phyloP scores from a whole-genome alignment of 2,888 invertebrate genomes.

The Coelinius sp. region DNA sequence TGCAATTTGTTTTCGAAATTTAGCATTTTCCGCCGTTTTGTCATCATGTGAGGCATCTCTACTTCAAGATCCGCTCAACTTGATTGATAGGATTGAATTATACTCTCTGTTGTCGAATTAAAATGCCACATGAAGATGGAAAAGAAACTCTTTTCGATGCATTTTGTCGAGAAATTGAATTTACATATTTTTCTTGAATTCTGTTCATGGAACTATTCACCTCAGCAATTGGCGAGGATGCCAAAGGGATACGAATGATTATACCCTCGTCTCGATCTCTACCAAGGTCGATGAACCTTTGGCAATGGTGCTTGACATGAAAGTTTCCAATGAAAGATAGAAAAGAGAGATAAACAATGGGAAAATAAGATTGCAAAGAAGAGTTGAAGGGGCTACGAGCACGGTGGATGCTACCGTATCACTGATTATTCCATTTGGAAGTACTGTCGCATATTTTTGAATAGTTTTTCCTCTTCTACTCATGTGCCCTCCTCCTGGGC shows the following conservation, averaged over 20 bases:
- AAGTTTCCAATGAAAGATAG: constrained; percentile 37
- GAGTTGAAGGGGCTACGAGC: constrained; percentile 42
- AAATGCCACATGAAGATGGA: background rate
- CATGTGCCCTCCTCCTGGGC: constrained; percentile 16
- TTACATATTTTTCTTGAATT: constrained; percentile 6
- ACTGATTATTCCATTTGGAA: constrained; percentile 66
- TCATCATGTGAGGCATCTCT: constrained; percentile 20
- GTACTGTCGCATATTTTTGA: constrained; percentile 59
- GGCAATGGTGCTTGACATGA: background rate
- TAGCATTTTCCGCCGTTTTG: constrained; percentile 44
- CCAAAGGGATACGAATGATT: constrained; percentile 24
- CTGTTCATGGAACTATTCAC: constrained; percentile 6
- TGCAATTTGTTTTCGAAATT: constrained; percentile 61
- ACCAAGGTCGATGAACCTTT: constrained; percentile 21
- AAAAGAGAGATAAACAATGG: constrained; percentile 39
- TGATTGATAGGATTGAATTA: constrained; percentile 10
- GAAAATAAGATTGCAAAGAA: constrained; percentile 37
- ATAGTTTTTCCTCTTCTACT: constrained; percentile 51
- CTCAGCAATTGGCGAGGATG: background rate
- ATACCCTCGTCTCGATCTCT: constrained; percentile 8
- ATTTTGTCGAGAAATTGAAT: background rate
- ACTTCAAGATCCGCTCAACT: background rate
- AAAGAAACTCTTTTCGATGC: background rate
- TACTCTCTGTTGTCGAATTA: background rate
- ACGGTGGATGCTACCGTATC: constrained; percentile 58